Evolutionary conservation across 2,797 vertebrate genomes (phyloP).

Genomic region (Loriculus beryllinus): DNA sequence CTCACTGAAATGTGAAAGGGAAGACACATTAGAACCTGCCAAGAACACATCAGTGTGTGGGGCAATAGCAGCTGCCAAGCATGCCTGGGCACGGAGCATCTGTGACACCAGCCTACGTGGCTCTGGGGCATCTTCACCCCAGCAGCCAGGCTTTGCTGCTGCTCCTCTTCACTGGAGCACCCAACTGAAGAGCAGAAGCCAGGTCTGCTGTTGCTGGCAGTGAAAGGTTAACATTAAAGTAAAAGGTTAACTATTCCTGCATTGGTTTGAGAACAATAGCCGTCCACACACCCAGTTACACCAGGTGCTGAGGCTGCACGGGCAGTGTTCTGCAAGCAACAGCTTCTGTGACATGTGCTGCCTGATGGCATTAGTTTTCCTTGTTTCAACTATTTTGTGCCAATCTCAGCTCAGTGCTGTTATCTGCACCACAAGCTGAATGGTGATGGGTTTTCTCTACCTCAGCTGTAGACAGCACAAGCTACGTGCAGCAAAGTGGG

Average conservation of each 20-base stretch:
- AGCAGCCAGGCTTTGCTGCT: background rate
- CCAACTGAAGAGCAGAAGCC: background rate
- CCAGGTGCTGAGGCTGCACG: background rate
- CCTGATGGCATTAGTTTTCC: background rate
- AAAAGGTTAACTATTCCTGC: background rate
- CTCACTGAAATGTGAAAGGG: fast-evolving
- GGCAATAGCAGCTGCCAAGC: background rate
- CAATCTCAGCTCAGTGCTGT: background rate
- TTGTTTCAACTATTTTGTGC: background rate
- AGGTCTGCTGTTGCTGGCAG: background rate
- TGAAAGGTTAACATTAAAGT: background rate
- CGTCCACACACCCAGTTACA: background rate
- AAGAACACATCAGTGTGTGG: fast-evolving
- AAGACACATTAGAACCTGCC: background rate
- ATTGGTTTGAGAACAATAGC: background rate
- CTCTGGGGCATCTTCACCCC: background rate
- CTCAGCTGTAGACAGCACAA: fast-evolving
- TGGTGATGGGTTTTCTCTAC: background rate
- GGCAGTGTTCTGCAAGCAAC: background rate
- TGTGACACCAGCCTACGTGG: fast-evolving
- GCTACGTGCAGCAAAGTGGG: background rate
- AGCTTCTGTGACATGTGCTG: background rate
- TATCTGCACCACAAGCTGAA: background rate
- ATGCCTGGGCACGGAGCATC: fast-evolving
- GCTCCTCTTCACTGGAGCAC: background rate